A percentile compares a stretch with the other conserved stretches of the same genome.
Evolutionary conservation across 2,113 vertebrate species (phyloP).

Genomic region (Periophthalmodon schlosseri): DNA sequence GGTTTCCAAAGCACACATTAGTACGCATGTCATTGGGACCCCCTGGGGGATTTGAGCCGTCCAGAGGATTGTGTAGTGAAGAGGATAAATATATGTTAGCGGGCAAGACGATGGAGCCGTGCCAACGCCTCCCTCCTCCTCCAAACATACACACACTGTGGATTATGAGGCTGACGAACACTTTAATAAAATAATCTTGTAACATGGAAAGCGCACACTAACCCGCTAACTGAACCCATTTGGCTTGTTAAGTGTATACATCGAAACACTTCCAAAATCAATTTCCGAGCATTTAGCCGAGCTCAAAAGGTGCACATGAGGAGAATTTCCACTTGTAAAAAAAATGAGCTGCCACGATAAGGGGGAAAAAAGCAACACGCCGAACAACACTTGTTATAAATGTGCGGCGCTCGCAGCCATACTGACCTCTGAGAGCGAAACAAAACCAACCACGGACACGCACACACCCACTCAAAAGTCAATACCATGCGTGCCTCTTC

Average conservation of each 20-base stretch:
- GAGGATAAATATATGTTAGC: constrained; percentile 75
- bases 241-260: constrained; percentile 63
- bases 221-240: constrained; percentile 67
- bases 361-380: constrained; percentile 21
- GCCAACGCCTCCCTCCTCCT: constrained; percentile 53
- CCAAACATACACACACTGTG: constrained; percentile 48
- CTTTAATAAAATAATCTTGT: constrained; percentile 65
- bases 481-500: constrained; percentile 72
- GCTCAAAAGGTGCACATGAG: constrained; percentile 56
- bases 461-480: constrained; percentile 77
- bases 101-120: constrained; percentile 58
- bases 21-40: constrained; percentile 74
- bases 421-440: constrained; percentile 68
- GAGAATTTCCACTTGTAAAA: constrained; percentile 25
- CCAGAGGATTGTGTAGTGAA: constrained; percentile 69
- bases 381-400: constrained; percentile 59
- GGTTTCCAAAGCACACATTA: constrained; percentile 76
- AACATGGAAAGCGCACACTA: constrained; percentile 48
- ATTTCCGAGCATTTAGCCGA: constrained; percentile 61
- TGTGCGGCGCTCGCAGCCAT: constrained; percentile 65
- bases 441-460: constrained; percentile 64
- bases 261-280: constrained; percentile 64
- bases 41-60: constrained; percentile 64
- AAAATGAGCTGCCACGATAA: constrained; percentile 13
- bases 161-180: constrained; percentile 61